Conservation (phyloP, 2,888 invertebrate genomes). For the Syrphus vitripennis region DNA sequence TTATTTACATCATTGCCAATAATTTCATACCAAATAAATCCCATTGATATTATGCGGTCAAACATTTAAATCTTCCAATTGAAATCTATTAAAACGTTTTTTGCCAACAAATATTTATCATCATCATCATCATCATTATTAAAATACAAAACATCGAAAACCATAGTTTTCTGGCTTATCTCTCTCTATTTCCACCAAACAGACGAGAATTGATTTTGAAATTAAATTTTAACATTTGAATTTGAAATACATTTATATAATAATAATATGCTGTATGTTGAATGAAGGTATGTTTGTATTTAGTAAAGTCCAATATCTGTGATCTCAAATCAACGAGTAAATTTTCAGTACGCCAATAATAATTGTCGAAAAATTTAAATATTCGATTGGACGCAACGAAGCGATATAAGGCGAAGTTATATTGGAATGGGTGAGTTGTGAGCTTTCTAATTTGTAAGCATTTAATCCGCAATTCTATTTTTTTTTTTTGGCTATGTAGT, state of each 20-base stretch:
- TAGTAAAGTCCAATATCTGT: constrained; percentile 21
- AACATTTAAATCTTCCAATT: not conserved
- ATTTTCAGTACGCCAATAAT: constrained; percentile 34
- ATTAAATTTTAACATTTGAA: constrained; percentile 41
- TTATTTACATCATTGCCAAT: not conserved
- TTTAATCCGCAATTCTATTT: constrained; percentile 48
- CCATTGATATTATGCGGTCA: not conserved
- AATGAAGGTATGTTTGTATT: not conserved
- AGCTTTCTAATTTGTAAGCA: constrained; percentile 1
- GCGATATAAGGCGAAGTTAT: too few species aligned
- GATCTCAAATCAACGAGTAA: constrained; percentile 40
- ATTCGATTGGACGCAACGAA: constrained; percentile 51
- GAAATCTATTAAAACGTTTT: constrained; percentile 3
- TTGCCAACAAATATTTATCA: constrained; percentile 13
- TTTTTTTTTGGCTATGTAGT: not conserved
- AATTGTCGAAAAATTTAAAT: constrained; percentile 64
- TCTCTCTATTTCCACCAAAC: not conserved
- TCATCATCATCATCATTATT: not conserved
- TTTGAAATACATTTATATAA: constrained; percentile 18
- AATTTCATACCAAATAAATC: not conserved
- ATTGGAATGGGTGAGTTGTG: not conserved
- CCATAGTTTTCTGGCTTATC: not conserved
- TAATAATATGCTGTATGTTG: not conserved
- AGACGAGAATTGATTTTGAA: constrained; percentile 15
- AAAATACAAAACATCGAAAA: constrained; percentile 4